Percentiles rank a stretch among this genome's conserved stretches.
phyloP scores from a whole-genome alignment of 2,888 invertebrate species.

The Lathronympha strigana region DNA sequence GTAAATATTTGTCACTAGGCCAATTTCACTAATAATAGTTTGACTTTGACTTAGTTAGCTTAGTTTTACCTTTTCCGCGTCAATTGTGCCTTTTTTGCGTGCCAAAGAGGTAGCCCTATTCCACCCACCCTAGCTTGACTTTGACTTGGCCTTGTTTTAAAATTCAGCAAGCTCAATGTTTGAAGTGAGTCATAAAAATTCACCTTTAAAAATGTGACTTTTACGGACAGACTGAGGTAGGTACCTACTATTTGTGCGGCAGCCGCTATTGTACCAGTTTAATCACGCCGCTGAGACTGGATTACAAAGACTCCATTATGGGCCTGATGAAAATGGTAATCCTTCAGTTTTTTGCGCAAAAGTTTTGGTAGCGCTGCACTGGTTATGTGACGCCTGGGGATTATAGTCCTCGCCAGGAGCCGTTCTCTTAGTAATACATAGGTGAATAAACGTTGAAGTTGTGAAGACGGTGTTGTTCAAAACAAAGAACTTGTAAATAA shows the following conservation, averaged over 20 bases:
- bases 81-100: too few relatives aligned
- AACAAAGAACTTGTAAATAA: too few relatives aligned
- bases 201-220: neutral
- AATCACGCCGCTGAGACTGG: constrained; percentile 45
- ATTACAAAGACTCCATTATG: constrained; percentile 40
- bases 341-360: constrained; percentile 37
- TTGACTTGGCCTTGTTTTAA: too few relatives aligned
- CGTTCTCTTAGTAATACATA: neutral
- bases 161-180: too few relatives aligned
- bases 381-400: constrained; percentile 8
- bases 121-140: too few relatives aligned
- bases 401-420: neutral
- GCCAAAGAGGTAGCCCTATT: too few relatives aligned
- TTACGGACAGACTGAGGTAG: neutral
- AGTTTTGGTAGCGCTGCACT: constrained; percentile 33
- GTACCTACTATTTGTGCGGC: constrained; percentile 29
- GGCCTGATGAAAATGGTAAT: constrained; percentile 44
- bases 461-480: too few relatives aligned
- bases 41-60: too few relatives aligned
- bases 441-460: neutral
- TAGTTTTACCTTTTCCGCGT: too few relatives aligned
- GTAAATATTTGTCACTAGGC: too few relatives aligned
- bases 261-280: constrained; percentile 45
- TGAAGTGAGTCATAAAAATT: neutral
- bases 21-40: too few relatives aligned